phyloP scores from a whole-genome alignment of 2,888 invertebrate genomes.

The Thecophora atra region DNA sequence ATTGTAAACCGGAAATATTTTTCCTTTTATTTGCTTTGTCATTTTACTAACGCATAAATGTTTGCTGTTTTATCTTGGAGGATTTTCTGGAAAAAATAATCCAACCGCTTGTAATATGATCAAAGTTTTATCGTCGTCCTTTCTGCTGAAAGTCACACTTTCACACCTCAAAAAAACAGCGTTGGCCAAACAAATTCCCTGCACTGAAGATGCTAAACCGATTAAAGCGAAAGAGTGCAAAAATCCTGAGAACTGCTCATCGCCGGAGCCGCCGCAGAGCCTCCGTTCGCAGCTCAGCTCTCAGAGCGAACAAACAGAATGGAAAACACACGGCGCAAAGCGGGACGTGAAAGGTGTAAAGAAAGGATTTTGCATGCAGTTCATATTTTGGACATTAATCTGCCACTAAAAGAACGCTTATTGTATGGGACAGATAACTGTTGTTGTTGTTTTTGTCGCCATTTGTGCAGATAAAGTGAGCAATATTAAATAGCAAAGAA shows the following conservation, averaged over 20 bases:
- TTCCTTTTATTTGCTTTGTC: too few species aligned
- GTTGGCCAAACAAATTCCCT: slow-evolving; percentile 22
- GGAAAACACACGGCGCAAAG: background rate
- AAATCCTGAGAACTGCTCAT: slow-evolving; percentile 15
- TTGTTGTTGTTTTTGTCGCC: slow-evolving; percentile 32
- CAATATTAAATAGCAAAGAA: slow-evolving; percentile 39
- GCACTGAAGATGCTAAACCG: slow-evolving; percentile 17
- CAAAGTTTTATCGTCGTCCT: slow-evolving; percentile 32
- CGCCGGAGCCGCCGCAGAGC: too few species aligned
- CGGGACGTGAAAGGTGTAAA: slow-evolving; percentile 42
- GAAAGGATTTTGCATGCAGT: slow-evolving; percentile 49
- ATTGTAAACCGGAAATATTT: too few species aligned
- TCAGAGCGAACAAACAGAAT: too few species aligned
- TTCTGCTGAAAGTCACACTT: slow-evolving; percentile 38
- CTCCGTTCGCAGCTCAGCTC: too few species aligned
- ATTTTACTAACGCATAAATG: too few species aligned
- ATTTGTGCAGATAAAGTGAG: slow-evolving; percentile 41
- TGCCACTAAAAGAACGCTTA: slow-evolving; percentile 43
- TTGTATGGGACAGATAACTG: background rate
- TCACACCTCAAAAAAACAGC: slow-evolving; percentile 42
- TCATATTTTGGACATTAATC: slow-evolving; percentile 50
- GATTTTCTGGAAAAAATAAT: background rate
- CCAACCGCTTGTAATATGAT: slow-evolving; percentile 24
- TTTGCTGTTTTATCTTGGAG: background rate
- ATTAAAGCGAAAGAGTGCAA: slow-evolving; percentile 30